These are phyloP conservation scores for Operophtera brumata DNA, from an alignment of 2,888 invertebrate species.

Conservation along the genomic window DNA sequence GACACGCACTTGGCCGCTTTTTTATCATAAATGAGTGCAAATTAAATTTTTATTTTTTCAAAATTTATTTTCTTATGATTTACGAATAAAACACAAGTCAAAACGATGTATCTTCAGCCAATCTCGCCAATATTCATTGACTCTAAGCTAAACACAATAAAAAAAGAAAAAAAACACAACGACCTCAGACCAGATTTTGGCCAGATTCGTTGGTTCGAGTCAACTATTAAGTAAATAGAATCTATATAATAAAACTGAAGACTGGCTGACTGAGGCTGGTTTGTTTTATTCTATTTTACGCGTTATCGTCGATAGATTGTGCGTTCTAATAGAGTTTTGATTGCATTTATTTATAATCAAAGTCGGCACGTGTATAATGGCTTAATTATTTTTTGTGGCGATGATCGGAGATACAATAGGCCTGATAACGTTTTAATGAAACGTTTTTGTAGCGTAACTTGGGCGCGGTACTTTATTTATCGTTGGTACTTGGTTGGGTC, in stretches of 20 bases:
- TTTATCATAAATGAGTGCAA: too few species aligned
- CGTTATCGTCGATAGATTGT: slow-evolving; percentile 10
- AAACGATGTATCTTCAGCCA: background rate
- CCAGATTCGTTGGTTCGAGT: too few species aligned
- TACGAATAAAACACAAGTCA: too few species aligned
- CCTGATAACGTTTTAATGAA: slow-evolving; percentile 7
- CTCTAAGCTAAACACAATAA: background rate
- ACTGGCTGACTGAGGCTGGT: too few species aligned
- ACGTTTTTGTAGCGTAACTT: slow-evolving; percentile 9
- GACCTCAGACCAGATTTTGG: too few species aligned
- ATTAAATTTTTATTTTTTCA: too few species aligned
- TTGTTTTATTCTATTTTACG: slow-evolving; percentile 15
- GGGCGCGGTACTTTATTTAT: background rate
- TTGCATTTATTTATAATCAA: slow-evolving; percentile 14
- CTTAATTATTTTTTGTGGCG: slow-evolving; percentile 5
- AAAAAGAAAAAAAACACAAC: background rate
- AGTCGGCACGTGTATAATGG: slow-evolving; percentile 7
- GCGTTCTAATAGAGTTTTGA: slow-evolving; percentile 13
- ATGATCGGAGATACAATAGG: background rate
- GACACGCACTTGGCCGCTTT: too few species aligned
- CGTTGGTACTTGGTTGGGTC: too few species aligned
- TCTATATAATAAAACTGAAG: too few species aligned
- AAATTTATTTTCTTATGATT: too few species aligned
- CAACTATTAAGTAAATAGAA: too few species aligned
- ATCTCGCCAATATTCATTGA: background rate